Base-by-base conservation (phyloP, 2,888 invertebrate genomes). In the Cabera pusaria region DNA sequence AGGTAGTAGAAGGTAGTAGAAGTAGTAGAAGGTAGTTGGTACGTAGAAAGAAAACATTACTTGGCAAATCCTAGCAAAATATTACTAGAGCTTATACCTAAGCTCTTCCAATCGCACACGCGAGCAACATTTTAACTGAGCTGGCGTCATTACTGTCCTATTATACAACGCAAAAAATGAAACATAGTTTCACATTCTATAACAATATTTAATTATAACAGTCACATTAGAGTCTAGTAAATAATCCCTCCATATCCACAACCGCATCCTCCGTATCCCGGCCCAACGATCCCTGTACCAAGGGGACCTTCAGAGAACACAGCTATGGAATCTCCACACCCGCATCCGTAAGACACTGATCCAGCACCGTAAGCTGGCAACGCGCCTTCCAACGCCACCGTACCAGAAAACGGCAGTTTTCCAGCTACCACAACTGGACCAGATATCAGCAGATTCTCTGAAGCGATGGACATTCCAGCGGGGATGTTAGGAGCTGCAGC, bases 321-420 rank as follows among this genome's bases (percentile, higher is more conserved):
- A 0, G 11, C 47, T 3, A 21, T 6, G 0, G 11, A 10, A 6
- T 44, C 26, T 0, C 43, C 38, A 25, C 51, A 44, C 0, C 43
- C 38, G 23, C 51, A 44, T 0, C 25, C 41, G 16, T 52, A 52
- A 4, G 37, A 31, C 0, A 52, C 51, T 0, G 27, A n/a, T 0
- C 51, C 51, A 5, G 23, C 34, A 1, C 51, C 51, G 1, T 6
- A 29, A 0, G 41, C 45, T 1, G 51, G 58, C 9, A 68, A 18
- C 0, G 48, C 32, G 0, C 71, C 73, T 40, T 69, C 65, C 12
- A 72, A 27, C 3, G 42, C 47, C 1, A 64, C 63, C 0, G 64
- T 39, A 2, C 59, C 56, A 1, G 63, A 25, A 17, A 64, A 59
- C 0, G 67, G 70, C 34, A 65, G 29, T 18, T 55, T 53, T 0